Evolutionary conservation across 2,113 vertebrate genomes (phyloP).

Genomic region (Forbesichthys papilliferus): DNA sequence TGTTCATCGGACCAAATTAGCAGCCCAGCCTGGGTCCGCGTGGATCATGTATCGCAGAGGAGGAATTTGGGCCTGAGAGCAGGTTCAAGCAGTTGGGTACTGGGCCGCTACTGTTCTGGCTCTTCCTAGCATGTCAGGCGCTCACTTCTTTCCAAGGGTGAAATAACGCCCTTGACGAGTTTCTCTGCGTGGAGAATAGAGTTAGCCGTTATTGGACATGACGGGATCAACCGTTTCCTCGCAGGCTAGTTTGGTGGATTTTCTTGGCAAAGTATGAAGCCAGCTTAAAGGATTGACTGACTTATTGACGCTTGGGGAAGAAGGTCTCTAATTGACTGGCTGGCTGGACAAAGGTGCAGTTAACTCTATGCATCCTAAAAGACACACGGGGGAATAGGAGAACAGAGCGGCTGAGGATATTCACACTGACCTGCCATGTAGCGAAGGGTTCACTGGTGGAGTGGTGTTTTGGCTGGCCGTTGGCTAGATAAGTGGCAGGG

Average conservation of each 20-base stretch:
- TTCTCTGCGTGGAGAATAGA: neutral
- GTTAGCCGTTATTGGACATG: neutral
- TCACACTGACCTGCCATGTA: neutral
- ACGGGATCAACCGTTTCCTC: neutral
- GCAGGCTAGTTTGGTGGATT: neutral
- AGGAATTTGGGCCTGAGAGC: conserved; percentile 39
- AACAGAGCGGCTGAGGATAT: neutral
- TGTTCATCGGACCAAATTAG: conserved; percentile 51
- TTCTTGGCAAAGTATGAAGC: neutral
- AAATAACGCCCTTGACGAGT: neutral
- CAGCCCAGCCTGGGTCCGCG: conserved; percentile 44
- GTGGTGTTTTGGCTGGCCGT: neutral
- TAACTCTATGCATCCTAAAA: neutral
- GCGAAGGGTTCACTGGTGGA: neutral
- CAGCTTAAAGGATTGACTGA: neutral
- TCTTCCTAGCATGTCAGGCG: no score
- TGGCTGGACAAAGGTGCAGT: neutral
- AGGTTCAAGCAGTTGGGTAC: neutral
- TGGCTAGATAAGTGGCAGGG: neutral
- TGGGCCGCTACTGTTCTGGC: no score
- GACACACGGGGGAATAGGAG: neutral
- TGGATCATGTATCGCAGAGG: conserved; percentile 44
- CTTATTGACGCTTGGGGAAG: conserved; percentile 9
- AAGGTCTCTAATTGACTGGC: neutral
- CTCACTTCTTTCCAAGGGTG: neutral